phyloP scores from a whole-genome alignment of 1,140 invertebrate species.

The Aplysia californica region DNA sequence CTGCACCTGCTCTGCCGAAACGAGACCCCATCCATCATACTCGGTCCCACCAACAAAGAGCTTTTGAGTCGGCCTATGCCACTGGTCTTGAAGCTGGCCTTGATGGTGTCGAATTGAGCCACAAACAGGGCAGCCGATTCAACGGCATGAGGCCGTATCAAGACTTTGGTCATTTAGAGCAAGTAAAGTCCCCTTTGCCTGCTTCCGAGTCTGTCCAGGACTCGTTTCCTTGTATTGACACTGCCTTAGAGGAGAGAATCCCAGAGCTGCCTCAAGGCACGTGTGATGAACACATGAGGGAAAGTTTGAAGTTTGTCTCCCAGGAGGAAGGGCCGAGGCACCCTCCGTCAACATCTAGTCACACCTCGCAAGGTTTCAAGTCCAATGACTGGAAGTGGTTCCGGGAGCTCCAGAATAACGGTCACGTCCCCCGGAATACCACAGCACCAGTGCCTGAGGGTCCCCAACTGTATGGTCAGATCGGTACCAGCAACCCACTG shows the following conservation, averaged over 20 bases:
- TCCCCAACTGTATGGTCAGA: background rate
- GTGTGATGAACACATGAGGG: constrained; percentile 30
- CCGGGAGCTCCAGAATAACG: background rate
- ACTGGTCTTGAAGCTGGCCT: too few relatives aligned
- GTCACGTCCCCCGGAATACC: too few relatives aligned
- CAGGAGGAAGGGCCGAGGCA: background rate
- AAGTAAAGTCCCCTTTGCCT: background rate
- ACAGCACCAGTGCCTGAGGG: too few relatives aligned
- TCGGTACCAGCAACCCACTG: background rate
- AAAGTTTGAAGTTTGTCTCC: constrained; percentile 13
- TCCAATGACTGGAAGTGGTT: constrained; percentile 9
- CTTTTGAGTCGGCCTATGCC: too few relatives aligned
- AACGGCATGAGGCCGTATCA: too few relatives aligned
- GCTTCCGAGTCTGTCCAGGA: background rate
- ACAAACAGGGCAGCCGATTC: too few relatives aligned
- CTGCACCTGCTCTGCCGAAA: background rate
- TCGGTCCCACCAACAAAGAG: too few relatives aligned
- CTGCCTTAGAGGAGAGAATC: background rate
- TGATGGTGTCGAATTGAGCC: too few relatives aligned
- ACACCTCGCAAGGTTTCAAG: too few relatives aligned
- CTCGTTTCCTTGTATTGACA: constrained; percentile 17
- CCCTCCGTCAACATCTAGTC: background rate
- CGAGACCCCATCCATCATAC: background rate
- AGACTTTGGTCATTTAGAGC: too few relatives aligned
- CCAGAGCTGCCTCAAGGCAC: constrained; percentile 11